phyloP scores from a whole-genome alignment of 2,888 invertebrate species.

The Apamea crenata region DNA sequence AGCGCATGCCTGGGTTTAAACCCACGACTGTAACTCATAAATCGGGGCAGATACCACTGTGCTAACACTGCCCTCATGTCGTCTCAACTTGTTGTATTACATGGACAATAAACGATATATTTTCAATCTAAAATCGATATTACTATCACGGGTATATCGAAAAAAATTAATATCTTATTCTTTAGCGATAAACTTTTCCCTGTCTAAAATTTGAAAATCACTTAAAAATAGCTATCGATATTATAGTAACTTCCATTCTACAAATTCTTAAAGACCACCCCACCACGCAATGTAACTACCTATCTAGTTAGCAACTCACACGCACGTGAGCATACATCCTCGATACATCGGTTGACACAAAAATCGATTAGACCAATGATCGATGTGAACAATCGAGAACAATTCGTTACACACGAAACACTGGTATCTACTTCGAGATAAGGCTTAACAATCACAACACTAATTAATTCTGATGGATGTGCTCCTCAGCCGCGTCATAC shows the following conservation, averaged over 20 bases:
- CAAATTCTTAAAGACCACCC: slow-evolving; percentile 6
- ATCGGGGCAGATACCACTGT: too few species aligned
- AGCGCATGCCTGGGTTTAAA: too few species aligned
- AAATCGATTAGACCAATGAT: slow-evolving; percentile 72
- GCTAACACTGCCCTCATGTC: too few species aligned
- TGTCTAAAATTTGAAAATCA: not conserved
- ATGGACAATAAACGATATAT: too few species aligned
- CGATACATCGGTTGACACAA: slow-evolving; percentile 58
- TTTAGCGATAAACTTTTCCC: not conserved
- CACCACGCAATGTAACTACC: slow-evolving; percentile 15
- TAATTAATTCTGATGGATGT: slow-evolving; percentile 84
- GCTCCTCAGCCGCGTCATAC: slow-evolving; percentile 27
- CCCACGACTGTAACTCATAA: too few species aligned
- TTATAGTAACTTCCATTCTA: not conserved
- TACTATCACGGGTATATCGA: not conserved
- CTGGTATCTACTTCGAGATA: slow-evolving; percentile 71
- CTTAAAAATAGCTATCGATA: not conserved
- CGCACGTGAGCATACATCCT: slow-evolving; percentile 27
- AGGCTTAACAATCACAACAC: slow-evolving; percentile 73
- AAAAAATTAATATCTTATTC: not conserved
- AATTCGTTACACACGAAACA: slow-evolving; percentile 72
- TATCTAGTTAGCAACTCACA: slow-evolving; percentile 24
- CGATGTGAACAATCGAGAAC: slow-evolving; percentile 74
- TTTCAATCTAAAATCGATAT: not conserved
- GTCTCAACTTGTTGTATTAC: too few species aligned